phyloP scores from a whole-genome alignment of 2,888 invertebrate species.

The Heterodera filipjevi region DNA sequence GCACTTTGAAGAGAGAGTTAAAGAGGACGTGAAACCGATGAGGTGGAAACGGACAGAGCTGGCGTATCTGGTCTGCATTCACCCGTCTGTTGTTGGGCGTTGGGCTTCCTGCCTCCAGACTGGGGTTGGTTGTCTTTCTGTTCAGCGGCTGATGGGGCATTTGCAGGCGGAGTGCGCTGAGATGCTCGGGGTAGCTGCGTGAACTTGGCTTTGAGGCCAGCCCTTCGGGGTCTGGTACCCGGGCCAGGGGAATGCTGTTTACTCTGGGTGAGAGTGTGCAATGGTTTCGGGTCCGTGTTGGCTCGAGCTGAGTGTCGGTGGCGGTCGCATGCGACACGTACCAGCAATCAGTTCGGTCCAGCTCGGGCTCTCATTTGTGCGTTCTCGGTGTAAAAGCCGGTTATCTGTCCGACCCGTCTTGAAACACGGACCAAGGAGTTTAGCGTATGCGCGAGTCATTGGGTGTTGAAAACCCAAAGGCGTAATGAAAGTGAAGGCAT shows the following conservation, averaged over 20 bases:
- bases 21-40: too few species aligned
- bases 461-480: conserved; percentile 72
- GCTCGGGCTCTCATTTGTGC: too few species aligned
- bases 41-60: too few species aligned
- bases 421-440: conserved; percentile 80
- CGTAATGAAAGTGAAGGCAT: too few species aligned
- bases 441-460: conserved; percentile 77
- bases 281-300: conserved; percentile 26
- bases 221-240: too few species aligned
- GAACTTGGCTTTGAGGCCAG: too few species aligned
- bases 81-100: too few species aligned
- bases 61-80: too few species aligned
- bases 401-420: conserved; percentile 75
- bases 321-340: conserved; percentile 25
- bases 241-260: too few species aligned
- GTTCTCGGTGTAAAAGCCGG: conserved; percentile 40
- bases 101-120: conserved; percentile 18
- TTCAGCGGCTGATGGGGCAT: conserved; percentile 30
- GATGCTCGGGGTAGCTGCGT: too few species aligned
- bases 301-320: conserved; percentile 11
- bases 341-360: not conserved
- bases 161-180: conserved; percentile 35
- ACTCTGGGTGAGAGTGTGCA: conserved; percentile 25
- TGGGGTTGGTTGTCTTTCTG: not conserved
- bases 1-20: too few species aligned